Evolutionary conservation across 2,888 invertebrate species (phyloP), one percentile per base, ranked within the genome.

Genomic region (Agrilus cyanescens): DNA sequence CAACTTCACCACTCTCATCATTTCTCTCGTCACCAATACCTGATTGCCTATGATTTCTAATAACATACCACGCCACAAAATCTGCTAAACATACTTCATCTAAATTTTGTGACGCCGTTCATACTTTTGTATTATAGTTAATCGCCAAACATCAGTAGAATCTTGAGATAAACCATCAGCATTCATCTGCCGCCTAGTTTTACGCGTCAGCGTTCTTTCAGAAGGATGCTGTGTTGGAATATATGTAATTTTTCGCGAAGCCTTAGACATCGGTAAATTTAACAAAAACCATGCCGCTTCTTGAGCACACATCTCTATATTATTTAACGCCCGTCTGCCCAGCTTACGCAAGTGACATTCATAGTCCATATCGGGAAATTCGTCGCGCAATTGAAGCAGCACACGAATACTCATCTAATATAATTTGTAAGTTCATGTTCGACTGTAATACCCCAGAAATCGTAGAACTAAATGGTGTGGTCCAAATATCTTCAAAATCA

Each of bases 251-350:
- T 50, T 44, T 37, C 44, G 37, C 5, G 57, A 59, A 41, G 55
- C 38, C 47, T 57, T 49, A 16, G 57, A 59, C 65, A 67, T 67
- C n/a, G 61, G 62, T 45, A 62, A 53, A 14, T 63, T 51, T 39
- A 68, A 44, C 1, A 67, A 43, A 55, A 58, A 65, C 64, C 64
- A 66, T 43, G 65, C 65, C 38, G 65, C 63, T 52, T 65, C 63
- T 57, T 65, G 64, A 46, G 51, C 52, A 4, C 56, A 45, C 51
- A 64, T 57, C 46, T 62, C 61, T 15, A 57, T 53, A 20, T 40
- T 41, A 43, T 63, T 61, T 0, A 63, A 45, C 37, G 62, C 36
- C 35, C 61, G 42, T 4, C 59, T 41, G 44, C 56, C 50, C 25
- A 62, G 42, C 50, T 51, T 55, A 40, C 46, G 49, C 5, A 53